Conservation (phyloP, 2,113 vertebrate genomes). For the Siniperca chuatsi region DNA sequence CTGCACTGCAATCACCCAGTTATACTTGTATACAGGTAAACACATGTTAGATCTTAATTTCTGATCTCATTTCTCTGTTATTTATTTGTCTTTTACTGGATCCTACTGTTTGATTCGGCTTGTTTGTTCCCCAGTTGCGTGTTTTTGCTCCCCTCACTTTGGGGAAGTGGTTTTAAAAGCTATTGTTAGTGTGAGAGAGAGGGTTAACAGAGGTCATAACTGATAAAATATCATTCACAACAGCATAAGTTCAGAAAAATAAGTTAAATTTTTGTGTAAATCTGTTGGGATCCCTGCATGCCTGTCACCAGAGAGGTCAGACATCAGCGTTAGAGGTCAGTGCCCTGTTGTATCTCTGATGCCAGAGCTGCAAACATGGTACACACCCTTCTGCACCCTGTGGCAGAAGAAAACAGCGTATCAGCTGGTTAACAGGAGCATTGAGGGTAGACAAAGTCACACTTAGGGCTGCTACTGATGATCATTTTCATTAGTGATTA, state of each 20-base stretch:
- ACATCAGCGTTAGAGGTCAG: not conserved
- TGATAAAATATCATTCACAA: not conserved
- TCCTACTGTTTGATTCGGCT: accelerated
- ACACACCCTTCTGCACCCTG: conserved; percentile 5
- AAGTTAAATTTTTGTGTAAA: not conserved
- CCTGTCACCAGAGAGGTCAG: not conserved
- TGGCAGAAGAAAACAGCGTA: not conserved
- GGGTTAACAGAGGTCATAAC: not conserved
- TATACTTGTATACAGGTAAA: not conserved
- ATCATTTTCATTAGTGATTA: no score
- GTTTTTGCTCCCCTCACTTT: not conserved
- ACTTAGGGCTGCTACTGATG: not conserved
- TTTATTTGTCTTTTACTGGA: not conserved
- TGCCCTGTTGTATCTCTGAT: not conserved
- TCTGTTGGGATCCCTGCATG: no score
- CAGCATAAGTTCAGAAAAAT: not conserved
- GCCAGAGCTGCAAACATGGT: not conserved
- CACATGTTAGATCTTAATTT: not conserved
- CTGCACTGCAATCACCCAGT: not conserved
- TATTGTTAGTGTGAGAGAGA: not conserved
- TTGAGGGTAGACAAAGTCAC: not conserved
- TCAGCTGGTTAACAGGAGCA: not conserved
- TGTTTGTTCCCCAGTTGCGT: not conserved
- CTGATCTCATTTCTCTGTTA: not conserved
- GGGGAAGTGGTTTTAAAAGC: conserved; percentile 31